Percentiles rank a stretch among this genome's conserved stretches.
Conservation (phyloP, 2,113 vertebrate species). For the Xerus inauris region DNA sequence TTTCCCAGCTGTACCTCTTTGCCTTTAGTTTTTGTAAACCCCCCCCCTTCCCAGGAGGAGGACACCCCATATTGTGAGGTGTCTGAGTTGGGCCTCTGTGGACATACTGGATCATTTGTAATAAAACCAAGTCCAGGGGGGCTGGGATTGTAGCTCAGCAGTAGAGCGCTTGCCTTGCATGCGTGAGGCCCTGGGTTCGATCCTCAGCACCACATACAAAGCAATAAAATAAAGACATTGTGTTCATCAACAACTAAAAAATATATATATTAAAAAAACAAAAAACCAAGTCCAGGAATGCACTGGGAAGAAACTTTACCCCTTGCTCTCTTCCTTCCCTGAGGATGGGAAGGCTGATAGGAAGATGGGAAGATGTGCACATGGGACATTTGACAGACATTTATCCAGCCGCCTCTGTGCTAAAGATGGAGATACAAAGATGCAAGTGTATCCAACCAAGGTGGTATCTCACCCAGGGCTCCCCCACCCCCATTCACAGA, state of each 20-base stretch:
- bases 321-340: background rate
- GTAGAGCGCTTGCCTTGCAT: too few relatives aligned
- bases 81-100: background rate
- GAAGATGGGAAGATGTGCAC: background rate
- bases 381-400: background rate
- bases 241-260: too few relatives aligned
- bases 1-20: background rate
- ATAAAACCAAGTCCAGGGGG: slow-evolving; percentile 2
- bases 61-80: background rate
- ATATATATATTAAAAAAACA: too few relatives aligned
- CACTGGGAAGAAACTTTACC: background rate
- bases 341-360: background rate
- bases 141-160: too few relatives aligned
- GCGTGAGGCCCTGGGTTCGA: too few relatives aligned
- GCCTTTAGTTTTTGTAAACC: background rate
- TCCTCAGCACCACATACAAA: too few relatives aligned
- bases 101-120: background rate
- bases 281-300: background rate
- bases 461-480: fast-evolving
- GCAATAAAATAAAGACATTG: too few relatives aligned
- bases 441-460: background rate
- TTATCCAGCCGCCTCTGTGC: background rate
- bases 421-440: background rate
- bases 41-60: background rate
- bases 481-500: too few relatives aligned